phyloP scores from a whole-genome alignment of 2,888 invertebrate genomes.

The Noctua fimbriata region DNA sequence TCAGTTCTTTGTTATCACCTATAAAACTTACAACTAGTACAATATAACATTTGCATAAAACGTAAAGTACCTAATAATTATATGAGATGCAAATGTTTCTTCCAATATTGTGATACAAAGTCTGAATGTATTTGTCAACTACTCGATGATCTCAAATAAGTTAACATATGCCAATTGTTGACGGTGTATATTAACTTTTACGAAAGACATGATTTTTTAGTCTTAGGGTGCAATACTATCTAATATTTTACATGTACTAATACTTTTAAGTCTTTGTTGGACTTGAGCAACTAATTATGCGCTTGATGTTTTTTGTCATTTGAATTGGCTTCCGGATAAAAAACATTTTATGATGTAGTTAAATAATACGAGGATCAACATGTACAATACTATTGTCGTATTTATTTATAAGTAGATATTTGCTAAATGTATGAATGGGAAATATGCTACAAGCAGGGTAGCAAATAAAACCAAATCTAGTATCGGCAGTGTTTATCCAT shows the following conservation, averaged over 20 bases:
- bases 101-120: slow-evolving; percentile 57
- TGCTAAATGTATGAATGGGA: slow-evolving; percentile 24
- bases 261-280: slow-evolving; percentile 46
- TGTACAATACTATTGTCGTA: slow-evolving; percentile 42
- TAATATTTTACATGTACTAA: slow-evolving; percentile 56
- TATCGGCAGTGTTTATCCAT: slow-evolving; percentile 14
- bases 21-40: slow-evolving; percentile 8
- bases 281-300: slow-evolving; percentile 13
- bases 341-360: slow-evolving; percentile 26
- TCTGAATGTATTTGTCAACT: slow-evolving; percentile 69
- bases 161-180: slow-evolving; percentile 49
- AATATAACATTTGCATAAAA: slow-evolving; percentile 26
- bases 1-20: slow-evolving; percentile 61
- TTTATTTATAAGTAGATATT: slow-evolving; percentile 8
- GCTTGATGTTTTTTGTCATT: slow-evolving; percentile 27
- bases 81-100: slow-evolving; percentile 26
- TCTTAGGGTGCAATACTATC: slow-evolving; percentile 66
- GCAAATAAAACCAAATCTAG: slow-evolving; percentile 13
- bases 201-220: slow-evolving; percentile 60
- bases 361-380: slow-evolving; percentile 33
- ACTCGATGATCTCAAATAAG: slow-evolving; percentile 67
- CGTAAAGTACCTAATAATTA: not conserved
- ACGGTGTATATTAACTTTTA: slow-evolving; percentile 42
- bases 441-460: not conserved
- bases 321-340: slow-evolving; percentile 45